Conservation (phyloP, 2,888 invertebrate species). For the Drosophila acutilabella region DNA sequence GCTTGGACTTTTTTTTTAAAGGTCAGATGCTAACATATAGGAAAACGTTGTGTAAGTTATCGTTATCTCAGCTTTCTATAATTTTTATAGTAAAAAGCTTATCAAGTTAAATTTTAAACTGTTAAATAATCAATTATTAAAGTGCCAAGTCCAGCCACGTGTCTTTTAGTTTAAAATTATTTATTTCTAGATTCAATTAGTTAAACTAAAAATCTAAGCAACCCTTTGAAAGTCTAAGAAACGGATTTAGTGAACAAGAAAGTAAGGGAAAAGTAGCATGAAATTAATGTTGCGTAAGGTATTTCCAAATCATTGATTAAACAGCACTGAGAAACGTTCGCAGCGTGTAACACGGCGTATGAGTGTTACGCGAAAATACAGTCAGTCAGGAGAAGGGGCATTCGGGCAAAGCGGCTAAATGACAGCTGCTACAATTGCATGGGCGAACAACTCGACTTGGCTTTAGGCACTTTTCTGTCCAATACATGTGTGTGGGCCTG, state of each 20-base stretch:
- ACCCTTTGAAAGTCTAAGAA: neutral
- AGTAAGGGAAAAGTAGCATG: slow-evolving; percentile 38
- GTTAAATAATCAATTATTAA: too few species aligned
- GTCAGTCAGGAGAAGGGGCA: neutral
- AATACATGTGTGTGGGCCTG: slow-evolving; percentile 1
- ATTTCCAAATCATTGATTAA: slow-evolving; percentile 80
- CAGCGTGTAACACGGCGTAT: slow-evolving; percentile 61
- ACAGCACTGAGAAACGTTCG: slow-evolving; percentile 34
- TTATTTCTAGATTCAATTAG: neutral
- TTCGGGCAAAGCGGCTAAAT: slow-evolving; percentile 24
- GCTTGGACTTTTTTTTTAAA: too few species aligned
- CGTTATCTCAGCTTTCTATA: too few species aligned
- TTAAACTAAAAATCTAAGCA: neutral
- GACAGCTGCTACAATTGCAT: slow-evolving; percentile 65
- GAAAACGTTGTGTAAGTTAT: too few species aligned
- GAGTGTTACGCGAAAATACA: slow-evolving; percentile 68
- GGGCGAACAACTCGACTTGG: slow-evolving; percentile 12
- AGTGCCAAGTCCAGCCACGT: too few species aligned
- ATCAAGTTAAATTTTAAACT: too few species aligned
- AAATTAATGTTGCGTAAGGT: slow-evolving; percentile 76
- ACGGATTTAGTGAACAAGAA: slow-evolving; percentile 6
- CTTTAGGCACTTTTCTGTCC: slow-evolving; percentile 14
- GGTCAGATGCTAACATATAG: too few species aligned
- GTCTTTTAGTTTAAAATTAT: too few species aligned
- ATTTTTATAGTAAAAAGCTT: too few species aligned